Conservation (phyloP, 2,797 vertebrate genomes). For the Steatocranus sp. region DNA sequence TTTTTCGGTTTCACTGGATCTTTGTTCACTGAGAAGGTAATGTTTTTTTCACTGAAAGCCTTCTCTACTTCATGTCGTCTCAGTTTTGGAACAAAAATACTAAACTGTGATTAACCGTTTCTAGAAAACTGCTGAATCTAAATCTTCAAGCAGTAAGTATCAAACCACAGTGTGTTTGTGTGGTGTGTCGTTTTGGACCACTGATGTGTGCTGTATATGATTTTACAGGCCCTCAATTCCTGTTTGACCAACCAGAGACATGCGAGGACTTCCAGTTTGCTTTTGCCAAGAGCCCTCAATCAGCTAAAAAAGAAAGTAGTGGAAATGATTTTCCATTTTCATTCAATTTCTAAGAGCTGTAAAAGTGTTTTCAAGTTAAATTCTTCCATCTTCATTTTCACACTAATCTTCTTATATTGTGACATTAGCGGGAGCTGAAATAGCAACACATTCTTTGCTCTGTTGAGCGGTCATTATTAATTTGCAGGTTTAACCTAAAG, state of each 20-base stretch:
- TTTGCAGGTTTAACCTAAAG: background rate
- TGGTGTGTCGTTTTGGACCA: background rate
- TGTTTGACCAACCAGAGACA: constrained; percentile 67
- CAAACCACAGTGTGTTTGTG: background rate
- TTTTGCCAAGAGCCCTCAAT: constrained; percentile 55
- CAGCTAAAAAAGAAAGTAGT: constrained; percentile 20
- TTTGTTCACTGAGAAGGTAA: constrained; percentile 75
- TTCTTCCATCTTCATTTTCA: background rate
- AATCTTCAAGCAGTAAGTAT: constrained; percentile 61
- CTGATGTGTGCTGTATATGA: background rate
- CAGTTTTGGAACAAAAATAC: background rate
- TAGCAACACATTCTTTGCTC: background rate
- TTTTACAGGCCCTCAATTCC: constrained; percentile 60
- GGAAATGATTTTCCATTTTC: constrained; percentile 69
- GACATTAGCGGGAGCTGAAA: background rate
- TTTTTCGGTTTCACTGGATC: constrained; percentile 68
- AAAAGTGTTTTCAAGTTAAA: background rate
- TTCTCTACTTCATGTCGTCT: background rate
- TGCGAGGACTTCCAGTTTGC: constrained; percentile 72
- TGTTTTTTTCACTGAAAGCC: background rate
- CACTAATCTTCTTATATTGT: background rate
- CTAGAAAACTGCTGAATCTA: constrained; percentile 65
- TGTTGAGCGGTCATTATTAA: background rate
- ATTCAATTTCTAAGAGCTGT: constrained; percentile 65
- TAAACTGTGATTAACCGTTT: background rate